These are phyloP conservation scores for Crenuchus spilurus DNA, from an alignment of 2,797 vertebrate species.

Conservation along the genomic window DNA sequence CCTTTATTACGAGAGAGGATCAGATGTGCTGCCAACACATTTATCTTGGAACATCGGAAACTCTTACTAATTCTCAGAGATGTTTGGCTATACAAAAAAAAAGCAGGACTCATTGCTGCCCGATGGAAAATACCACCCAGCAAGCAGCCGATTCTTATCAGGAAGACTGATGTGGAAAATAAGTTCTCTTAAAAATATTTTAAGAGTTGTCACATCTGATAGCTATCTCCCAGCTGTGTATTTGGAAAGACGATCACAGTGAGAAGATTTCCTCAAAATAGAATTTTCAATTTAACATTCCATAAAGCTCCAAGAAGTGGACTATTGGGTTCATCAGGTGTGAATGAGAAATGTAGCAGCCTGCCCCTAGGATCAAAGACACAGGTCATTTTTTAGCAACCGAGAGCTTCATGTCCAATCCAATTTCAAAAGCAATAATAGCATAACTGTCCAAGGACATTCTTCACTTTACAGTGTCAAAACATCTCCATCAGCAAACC, in stretches of 20 bases:
- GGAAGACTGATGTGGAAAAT: slow-evolving; percentile 46
- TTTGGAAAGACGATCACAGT: slow-evolving; percentile 13
- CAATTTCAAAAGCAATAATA: background rate
- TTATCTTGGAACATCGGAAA: slow-evolving; percentile 37
- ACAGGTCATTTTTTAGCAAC: background rate
- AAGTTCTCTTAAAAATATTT: slow-evolving; percentile 35
- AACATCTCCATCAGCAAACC: background rate
- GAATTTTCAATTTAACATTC: slow-evolving; percentile 41
- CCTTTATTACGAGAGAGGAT: background rate
- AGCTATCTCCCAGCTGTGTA: slow-evolving; percentile 16
- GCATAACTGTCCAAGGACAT: background rate
- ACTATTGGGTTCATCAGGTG: background rate
- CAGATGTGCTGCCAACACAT: slow-evolving; percentile 7
- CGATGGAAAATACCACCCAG: slow-evolving; percentile 48
- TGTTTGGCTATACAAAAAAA: slow-evolving; percentile 40
- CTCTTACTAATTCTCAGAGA: slow-evolving; percentile 40
- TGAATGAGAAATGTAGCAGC: background rate
- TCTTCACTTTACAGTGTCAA: background rate
- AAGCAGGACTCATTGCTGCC: slow-evolving; percentile 32
- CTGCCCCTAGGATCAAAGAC: background rate
- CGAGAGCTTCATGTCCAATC: background rate
- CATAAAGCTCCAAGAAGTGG: background rate
- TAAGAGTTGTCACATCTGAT: slow-evolving; percentile 36
- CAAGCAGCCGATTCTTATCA: slow-evolving; percentile 21
- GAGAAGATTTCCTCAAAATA: background rate